Percentiles rank a stretch among this genome's conserved stretches.
phyloP scores from a whole-genome alignment of 2,113 vertebrate genomes.

The Bungarus multicinctus region DNA sequence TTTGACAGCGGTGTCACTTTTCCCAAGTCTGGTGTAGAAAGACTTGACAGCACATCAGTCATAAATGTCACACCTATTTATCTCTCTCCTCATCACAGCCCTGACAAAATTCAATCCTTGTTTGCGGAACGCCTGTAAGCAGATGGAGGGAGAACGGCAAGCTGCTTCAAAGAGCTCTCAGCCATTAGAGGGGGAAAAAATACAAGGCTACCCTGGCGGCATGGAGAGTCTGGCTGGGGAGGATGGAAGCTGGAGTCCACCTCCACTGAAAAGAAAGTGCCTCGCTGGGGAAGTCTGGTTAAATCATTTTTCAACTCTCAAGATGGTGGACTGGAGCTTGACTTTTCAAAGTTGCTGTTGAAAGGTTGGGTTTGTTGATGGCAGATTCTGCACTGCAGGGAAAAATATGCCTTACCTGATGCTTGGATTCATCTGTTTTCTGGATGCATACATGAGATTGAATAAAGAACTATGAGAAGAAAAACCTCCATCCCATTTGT shows the following conservation, averaged over 20 bases:
- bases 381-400: not conserved
- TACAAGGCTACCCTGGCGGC: not conserved
- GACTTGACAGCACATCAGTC: constrained; percentile 87
- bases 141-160: constrained; percentile 24
- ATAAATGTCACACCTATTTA: constrained; percentile 94
- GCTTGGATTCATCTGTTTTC: not conserved
- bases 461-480: not conserved
- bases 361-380: not conserved
- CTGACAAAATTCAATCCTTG: constrained; percentile 81
- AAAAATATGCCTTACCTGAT: not conserved
- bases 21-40: constrained; percentile 75
- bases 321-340: not conserved
- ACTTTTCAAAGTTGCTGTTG: not conserved
- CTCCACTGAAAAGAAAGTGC: not conserved
- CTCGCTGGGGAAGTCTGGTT: not conserved
- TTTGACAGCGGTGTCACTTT: constrained; percentile 90
- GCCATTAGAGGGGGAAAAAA: not conserved
- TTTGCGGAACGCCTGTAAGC: constrained; percentile 18
- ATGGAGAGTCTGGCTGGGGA: not conserved
- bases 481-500: not conserved
- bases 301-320: not conserved
- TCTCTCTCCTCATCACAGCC: constrained; percentile 84
- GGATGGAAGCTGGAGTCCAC: not conserved
- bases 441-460: not conserved
- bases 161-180: constrained; percentile 52